Conservation (phyloP, 2,888 invertebrate species). For the Gari tellinella region DNA sequence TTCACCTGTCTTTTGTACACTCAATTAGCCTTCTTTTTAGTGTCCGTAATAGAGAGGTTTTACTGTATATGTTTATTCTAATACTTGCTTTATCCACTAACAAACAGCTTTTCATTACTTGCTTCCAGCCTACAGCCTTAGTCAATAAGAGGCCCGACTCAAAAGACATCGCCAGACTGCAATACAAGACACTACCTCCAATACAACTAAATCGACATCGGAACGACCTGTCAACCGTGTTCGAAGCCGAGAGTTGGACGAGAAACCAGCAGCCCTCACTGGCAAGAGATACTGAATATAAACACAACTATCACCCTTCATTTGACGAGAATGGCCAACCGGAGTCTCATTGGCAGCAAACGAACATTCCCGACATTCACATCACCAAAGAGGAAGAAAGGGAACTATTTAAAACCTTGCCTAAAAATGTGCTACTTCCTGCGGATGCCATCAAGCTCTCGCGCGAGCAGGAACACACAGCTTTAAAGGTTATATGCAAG, state of each 20-base stretch:
- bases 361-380: constrained; percentile 4
- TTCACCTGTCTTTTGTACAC: too few species aligned
- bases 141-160: constrained; percentile 69
- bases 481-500: constrained; percentile 66
- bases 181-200: constrained; percentile 66
- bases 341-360: constrained; percentile 10
- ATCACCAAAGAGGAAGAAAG: constrained; percentile 36
- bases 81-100: too few species aligned
- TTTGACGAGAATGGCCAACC: constrained; percentile 2
- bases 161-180: constrained; percentile 65
- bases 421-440: constrained; percentile 70
- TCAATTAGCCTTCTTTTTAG: too few species aligned
- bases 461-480: constrained; percentile 67
- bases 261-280: constrained; percentile 32
- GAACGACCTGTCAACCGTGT: constrained; percentile 73
- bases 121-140: constrained; percentile 49
- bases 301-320: constrained; percentile 34
- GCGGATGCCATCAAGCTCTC: constrained; percentile 65
- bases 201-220: constrained; percentile 67
- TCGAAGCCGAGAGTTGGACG: constrained; percentile 73
- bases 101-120: background rate
- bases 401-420: constrained; percentile 57
- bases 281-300: constrained; percentile 52
- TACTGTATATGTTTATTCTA: too few species aligned
- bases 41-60: too few species aligned